A percentile compares a stretch with the other conserved stretches of the same genome.
These are phyloP conservation scores for Amblyteles armatorius DNA, from an alignment of 2,888 invertebrate species.

Conservation along the genomic window DNA sequence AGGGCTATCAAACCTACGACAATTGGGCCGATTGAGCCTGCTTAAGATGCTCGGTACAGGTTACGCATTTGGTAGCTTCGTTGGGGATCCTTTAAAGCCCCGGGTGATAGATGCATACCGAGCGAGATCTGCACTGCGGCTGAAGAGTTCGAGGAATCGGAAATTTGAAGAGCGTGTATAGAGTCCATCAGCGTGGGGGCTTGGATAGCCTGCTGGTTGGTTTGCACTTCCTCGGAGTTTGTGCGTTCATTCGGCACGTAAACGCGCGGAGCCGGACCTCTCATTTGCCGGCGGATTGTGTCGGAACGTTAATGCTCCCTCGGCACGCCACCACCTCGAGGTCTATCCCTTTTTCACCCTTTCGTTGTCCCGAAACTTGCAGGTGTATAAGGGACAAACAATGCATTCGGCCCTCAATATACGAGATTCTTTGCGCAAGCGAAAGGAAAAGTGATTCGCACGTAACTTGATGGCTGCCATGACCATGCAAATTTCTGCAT, in stretches of 20 bases:
- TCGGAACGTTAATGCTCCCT: constrained; percentile 79
- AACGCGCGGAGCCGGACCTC: constrained; percentile 74
- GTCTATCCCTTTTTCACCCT: constrained; percentile 39
- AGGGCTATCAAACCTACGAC: neutral
- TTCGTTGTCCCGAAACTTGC: constrained; percentile 76
- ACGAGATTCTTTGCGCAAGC: constrained; percentile 4
- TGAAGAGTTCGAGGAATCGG: constrained; percentile 80
- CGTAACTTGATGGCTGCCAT: constrained; percentile 2
- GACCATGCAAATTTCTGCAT: too few species aligned
- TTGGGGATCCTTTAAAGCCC: constrained; percentile 24
- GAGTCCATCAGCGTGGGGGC: constrained; percentile 78
- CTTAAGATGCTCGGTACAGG: neutral
- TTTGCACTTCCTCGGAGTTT: constrained; percentile 70
- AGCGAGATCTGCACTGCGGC: constrained; percentile 65
- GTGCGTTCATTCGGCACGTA: constrained; percentile 77
- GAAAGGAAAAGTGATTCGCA: constrained; percentile 42
- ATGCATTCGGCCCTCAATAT: constrained; percentile 55
- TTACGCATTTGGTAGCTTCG: constrained; percentile 19
- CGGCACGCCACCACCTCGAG: constrained; percentile 76
- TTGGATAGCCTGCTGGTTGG: constrained; percentile 52
- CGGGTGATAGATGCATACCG: constrained; percentile 5
- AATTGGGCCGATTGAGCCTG: neutral
- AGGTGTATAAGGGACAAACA: constrained; percentile 80
- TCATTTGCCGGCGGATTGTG: constrained; percentile 83
- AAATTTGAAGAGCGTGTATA: constrained; percentile 82